phyloP scores from a whole-genome alignment of 2,113 vertebrate species.

The Callithrix jacchus region DNA sequence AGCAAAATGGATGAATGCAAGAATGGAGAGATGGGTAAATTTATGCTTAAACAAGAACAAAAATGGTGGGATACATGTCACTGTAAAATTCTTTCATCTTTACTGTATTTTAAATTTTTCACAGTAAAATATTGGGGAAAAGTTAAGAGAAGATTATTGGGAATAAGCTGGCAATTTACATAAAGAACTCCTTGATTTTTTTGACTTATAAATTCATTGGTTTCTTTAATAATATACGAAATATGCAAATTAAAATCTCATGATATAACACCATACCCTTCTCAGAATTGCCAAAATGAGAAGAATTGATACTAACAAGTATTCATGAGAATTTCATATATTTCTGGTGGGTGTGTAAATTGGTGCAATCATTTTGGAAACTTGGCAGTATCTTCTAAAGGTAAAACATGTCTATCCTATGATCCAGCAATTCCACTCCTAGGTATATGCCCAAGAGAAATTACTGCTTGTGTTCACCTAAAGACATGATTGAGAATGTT shows the following conservation, averaged over 20 bases:
- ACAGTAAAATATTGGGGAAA: background rate
- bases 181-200: background rate
- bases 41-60: background rate
- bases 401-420: background rate
- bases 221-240: background rate
- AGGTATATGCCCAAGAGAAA: background rate
- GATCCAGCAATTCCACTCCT: background rate
- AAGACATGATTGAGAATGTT: background rate
- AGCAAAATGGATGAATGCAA: background rate
- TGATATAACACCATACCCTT: background rate
- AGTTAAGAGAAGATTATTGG: background rate
- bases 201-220: background rate
- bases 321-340: background rate
- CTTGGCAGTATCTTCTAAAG: background rate
- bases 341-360: background rate
- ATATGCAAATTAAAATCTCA: background rate
- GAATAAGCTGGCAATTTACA: background rate
- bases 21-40: background rate
- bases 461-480: background rate
- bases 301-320: background rate
- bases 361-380: background rate
- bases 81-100: background rate
- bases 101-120: background rate
- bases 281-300: background rate
- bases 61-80: background rate